Conservation (phyloP, 2,113 vertebrate species). For the Amphiprion percula region DNA sequence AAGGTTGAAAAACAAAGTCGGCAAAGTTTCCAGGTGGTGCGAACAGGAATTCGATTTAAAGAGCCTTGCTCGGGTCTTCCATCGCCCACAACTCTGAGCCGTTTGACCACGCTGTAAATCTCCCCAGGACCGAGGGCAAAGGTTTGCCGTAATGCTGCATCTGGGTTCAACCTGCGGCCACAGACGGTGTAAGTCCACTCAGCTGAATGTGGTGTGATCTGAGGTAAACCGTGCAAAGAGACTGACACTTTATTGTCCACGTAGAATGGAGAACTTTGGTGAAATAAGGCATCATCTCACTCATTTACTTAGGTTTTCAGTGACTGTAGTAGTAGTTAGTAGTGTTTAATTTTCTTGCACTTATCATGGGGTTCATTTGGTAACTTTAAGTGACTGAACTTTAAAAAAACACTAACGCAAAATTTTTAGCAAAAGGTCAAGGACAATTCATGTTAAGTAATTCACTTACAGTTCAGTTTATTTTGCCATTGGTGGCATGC, state of each 20-base stretch:
- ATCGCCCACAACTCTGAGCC: constrained; percentile 36
- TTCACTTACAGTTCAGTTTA: neutral
- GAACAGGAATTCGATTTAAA: constrained; percentile 53
- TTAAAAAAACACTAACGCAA: no score
- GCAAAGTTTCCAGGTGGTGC: constrained; percentile 38
- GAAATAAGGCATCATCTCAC: no score
- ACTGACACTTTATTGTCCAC: constrained; percentile 1
- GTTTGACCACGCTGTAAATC: constrained; percentile 67
- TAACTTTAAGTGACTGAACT: no score
- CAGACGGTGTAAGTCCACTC: constrained; percentile 71
- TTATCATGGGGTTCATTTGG: no score
- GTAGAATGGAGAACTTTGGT: neutral
- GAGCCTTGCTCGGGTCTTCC: constrained; percentile 26
- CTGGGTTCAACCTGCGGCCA: constrained; percentile 65
- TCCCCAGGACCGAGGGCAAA: constrained; percentile 61
- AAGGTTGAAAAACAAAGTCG: constrained; percentile 44
- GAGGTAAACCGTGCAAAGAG: neutral
- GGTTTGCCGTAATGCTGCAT: constrained; percentile 58
- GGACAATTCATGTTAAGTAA: neutral
- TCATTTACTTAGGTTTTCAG: no score
- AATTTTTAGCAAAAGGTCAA: no score
- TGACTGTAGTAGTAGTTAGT: no score
- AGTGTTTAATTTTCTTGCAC: no score
- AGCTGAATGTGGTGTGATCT: constrained; percentile 68
- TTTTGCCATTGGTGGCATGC: neutral